A percentile compares a stretch with the other conserved stretches of the same genome.
These are phyloP conservation scores for Procavia capensis DNA, from an alignment of 2,113 vertebrate genomes.

Conservation along the genomic window DNA sequence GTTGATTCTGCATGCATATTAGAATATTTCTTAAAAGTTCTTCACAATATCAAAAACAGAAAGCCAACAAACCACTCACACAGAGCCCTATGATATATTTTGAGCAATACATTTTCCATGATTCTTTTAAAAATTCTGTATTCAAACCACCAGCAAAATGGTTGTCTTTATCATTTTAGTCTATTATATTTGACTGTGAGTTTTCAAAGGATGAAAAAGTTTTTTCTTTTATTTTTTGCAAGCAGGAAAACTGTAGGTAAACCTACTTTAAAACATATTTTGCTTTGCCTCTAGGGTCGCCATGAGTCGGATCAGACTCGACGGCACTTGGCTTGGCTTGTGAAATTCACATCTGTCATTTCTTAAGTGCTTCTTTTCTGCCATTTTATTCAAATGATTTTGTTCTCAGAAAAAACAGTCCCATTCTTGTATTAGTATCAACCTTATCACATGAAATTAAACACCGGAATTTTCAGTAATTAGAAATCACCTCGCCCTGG, in stretches of 20 bases:
- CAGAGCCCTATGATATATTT: background rate
- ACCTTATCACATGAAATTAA: constrained; percentile 84
- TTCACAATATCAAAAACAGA: background rate
- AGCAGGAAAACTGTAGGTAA: background rate
- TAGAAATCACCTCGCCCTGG: constrained; percentile 85
- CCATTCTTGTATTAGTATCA: constrained; percentile 77
- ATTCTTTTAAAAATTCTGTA: background rate
- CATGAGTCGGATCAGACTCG: too few species aligned
- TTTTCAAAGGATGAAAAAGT: background rate
- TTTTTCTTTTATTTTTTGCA: background rate
- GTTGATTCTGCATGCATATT: background rate
- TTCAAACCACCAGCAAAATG: constrained; percentile 35
- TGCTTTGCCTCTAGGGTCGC: too few species aligned
- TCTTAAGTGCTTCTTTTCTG: constrained; percentile 41
- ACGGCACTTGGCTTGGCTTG: too few species aligned
- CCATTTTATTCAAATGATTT: constrained; percentile 55
- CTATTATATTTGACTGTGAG: background rate
- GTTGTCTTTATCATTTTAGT: background rate
- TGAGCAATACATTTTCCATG: background rate
- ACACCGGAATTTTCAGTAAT: constrained; percentile 83
- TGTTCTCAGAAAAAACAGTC: constrained; percentile 65
- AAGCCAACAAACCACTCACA: background rate
- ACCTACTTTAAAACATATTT: constrained; percentile 14
- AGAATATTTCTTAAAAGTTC: background rate
- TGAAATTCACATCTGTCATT: constrained; percentile 32